phyloP scores from a whole-genome alignment of 1,140 invertebrate genomes.

The Drosophila equinoxialis region DNA sequence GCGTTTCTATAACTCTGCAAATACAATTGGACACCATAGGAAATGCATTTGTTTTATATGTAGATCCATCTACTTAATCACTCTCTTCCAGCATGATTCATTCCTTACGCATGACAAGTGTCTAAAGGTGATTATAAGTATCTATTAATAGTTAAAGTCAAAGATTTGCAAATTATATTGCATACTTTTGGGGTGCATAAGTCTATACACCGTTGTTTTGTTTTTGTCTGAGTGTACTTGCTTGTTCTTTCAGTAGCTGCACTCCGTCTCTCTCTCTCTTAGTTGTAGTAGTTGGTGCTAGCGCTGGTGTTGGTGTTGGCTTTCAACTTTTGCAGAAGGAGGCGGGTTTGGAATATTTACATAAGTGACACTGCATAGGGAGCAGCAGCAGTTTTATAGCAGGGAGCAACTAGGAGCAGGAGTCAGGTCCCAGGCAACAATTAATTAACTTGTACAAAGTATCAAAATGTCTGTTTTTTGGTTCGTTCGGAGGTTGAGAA shows the following conservation, averaged over 20 bases:
- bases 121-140: too few species aligned
- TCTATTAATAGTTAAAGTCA: too few species aligned
- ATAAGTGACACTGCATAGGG: conserved; percentile 71
- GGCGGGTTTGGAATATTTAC: conserved; percentile 71
- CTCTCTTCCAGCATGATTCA: too few species aligned
- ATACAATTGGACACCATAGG: too few species aligned
- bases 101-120: too few species aligned
- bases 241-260: background rate
- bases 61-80: too few species aligned
- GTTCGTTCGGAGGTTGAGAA: conserved; percentile 36
- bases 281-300: conserved; percentile 22
- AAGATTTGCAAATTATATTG: background rate
- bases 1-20: too few species aligned
- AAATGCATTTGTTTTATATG: too few species aligned
- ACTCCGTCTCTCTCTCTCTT: background rate
- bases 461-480: conserved; percentile 65
- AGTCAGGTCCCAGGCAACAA: conserved; percentile 65
- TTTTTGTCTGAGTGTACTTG: background rate
- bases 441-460: conserved; percentile 79
- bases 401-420: conserved; percentile 4
- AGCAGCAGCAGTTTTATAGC: background rate
- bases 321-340: conserved; percentile 62
- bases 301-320: conserved; percentile 54
- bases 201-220: background rate
- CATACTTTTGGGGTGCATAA: conserved; percentile 9